phyloP scores from a whole-genome alignment of 1,140 invertebrate genomes.

The Temnothorax nylanderi region DNA sequence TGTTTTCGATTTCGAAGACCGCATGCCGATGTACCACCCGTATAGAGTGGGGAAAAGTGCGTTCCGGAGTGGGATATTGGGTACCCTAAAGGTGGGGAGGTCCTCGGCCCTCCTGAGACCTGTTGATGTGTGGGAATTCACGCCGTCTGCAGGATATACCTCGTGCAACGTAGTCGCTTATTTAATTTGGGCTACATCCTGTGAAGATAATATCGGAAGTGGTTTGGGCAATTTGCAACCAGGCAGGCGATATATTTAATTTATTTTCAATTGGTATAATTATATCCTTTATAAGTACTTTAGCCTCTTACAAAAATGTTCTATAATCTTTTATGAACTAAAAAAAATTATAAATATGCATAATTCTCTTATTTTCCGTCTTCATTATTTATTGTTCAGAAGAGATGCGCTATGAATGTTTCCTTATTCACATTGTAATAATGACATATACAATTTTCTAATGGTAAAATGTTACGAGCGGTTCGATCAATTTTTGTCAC shows the following conservation, averaged over 20 bases:
- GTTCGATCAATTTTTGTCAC: neutral
- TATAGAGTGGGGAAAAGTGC: conserved; percentile 77
- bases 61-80: conserved; percentile 73
- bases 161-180: conserved; percentile 49
- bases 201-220: conserved; percentile 46
- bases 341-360: neutral
- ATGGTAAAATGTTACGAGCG: conserved; percentile 16
- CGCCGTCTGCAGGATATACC: conserved; percentile 72
- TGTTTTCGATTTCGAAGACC: conserved; percentile 85
- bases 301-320: neutral
- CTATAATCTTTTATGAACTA: neutral
- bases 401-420: neutral
- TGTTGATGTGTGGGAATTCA: conserved; percentile 86
- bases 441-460: neutral
- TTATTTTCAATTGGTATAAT: conserved; percentile 13
- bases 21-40: conserved; percentile 84
- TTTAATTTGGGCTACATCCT: conserved; percentile 63
- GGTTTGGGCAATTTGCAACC: conserved; percentile 13
- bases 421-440: neutral
- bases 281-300: neutral
- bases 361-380: neutral
- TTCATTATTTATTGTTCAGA: neutral
- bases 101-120: conserved; percentile 80
- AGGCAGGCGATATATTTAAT: neutral
- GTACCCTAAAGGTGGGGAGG: conserved; percentile 75